Evolutionary conservation across 53 echinoderm and acorn worm species (phyloP).

Genomic region (Pentamera pediparva): DNA sequence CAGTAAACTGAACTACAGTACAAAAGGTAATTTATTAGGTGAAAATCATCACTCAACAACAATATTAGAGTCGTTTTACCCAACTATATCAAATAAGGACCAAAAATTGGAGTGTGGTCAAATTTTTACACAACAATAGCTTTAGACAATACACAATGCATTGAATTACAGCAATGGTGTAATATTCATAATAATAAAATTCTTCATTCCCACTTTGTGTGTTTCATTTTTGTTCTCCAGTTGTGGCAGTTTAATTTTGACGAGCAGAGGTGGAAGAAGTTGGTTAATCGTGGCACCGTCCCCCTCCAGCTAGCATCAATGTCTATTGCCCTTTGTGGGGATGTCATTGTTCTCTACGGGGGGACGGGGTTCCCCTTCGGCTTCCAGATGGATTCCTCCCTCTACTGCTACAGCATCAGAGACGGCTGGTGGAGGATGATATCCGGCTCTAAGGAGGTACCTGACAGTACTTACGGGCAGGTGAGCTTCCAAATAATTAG

Average conservation of each 20-base stretch:
- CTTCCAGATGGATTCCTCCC: constrained; percentile 55
- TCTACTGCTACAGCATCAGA: constrained; percentile 58
- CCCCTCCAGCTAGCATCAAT: constrained; percentile 88
- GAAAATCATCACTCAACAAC: no score
- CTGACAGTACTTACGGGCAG: constrained; percentile 69
- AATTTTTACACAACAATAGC: no score
- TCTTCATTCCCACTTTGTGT: not conserved
- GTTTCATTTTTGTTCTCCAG: constrained; percentile 20
- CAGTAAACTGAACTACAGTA: no score
- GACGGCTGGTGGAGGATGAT: constrained; percentile 46
- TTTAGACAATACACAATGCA: no score
- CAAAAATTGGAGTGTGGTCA: no score
- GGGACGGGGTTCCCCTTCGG: constrained; percentile 98
- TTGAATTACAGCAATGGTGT: no score
- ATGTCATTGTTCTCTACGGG: constrained; percentile 69
- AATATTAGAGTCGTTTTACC: no score
- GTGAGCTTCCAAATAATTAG: constrained; percentile 32
- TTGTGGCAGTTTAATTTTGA: constrained; percentile 91
- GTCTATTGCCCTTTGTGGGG: constrained; percentile 71
- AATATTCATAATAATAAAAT: no score
- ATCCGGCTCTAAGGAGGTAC: constrained; percentile 15
- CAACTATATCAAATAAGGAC: no score
- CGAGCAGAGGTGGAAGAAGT: constrained; percentile 58
- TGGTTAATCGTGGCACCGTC: constrained; percentile 41
- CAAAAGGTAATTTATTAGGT: no score